Percentiles rank a stretch among this genome's conserved stretches.
Evolutionary conservation across 1,140 invertebrate species (phyloP).

Genomic region (Lamellibrachia luymesi): DNA sequence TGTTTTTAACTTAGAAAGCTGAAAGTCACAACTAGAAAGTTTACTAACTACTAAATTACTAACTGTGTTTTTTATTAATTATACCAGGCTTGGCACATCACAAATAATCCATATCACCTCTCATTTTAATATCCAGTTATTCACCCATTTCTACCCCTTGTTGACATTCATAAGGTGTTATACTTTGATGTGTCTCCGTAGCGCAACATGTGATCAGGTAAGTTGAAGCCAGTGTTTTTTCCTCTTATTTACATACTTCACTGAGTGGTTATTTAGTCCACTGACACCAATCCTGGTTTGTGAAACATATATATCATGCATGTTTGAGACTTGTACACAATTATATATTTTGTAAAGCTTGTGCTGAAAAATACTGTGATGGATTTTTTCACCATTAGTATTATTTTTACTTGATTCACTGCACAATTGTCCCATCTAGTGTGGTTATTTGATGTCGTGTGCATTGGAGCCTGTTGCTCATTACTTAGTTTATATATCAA

Average conservation of each 20-base stretch:
- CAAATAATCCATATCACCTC: no score
- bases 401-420: background rate
- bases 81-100: no score
- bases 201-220: background rate
- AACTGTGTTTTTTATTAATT: no score
- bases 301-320: background rate
- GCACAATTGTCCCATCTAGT: no score
- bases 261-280: background rate
- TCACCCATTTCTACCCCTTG: background rate
- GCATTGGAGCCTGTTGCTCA: no score
- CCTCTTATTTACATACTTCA: background rate
- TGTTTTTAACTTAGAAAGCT: no score
- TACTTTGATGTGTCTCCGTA: background rate
- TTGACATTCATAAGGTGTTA: background rate
- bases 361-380: background rate
- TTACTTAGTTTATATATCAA: no score
- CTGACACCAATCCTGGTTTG: background rate
- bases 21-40: no score
- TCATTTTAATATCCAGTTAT: no score
- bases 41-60: no score
- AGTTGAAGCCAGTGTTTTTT: background rate
- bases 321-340: constrained; percentile 1
- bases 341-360: constrained; percentile 4
- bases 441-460: no score
- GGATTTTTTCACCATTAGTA: background rate